Evolutionary conservation across 2,888 invertebrate species (phyloP).

Genomic region (Pyralis farinalis): DNA sequence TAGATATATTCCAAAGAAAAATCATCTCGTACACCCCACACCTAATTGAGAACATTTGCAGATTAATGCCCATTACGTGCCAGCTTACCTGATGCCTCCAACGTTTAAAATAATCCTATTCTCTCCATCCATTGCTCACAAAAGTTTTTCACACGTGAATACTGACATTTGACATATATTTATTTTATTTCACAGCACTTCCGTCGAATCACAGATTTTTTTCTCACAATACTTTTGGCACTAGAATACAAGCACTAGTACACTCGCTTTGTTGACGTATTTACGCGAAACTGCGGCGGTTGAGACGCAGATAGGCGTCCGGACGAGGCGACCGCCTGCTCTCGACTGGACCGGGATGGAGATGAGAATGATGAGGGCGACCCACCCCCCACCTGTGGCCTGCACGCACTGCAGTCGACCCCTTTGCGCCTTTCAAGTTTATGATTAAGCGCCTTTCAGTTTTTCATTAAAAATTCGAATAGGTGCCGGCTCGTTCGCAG

Average conservation of each 20-base stretch:
- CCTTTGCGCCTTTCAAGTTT: constrained; percentile 53
- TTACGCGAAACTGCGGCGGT: constrained; percentile 10
- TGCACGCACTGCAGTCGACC: constrained; percentile 74
- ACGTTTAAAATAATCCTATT: constrained; percentile 96
- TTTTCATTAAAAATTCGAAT: constrained; percentile 9
- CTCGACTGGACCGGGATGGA: constrained; percentile 37
- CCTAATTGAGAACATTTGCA: too few species aligned
- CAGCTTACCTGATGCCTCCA: constrained; percentile 89
- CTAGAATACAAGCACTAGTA: not conserved
- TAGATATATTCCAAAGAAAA: too few species aligned
- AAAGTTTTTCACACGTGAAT: constrained; percentile 24
- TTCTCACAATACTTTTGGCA: constrained; percentile 28
- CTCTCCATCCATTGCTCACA: constrained; percentile 89
- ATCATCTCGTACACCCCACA: too few species aligned
- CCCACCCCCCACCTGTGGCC: constrained; percentile 69
- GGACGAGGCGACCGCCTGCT: constrained; percentile 32
- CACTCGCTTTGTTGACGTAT: constrained; percentile 8
- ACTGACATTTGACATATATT: constrained; percentile 44
- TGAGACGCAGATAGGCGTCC: constrained; percentile 31
- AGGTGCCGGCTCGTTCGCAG: constrained; percentile 5
- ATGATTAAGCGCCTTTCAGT: constrained; percentile 29
- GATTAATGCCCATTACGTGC: too few species aligned
- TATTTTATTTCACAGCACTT: constrained; percentile 40
- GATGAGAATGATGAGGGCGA: constrained; percentile 22
- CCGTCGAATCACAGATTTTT: constrained; percentile 4